phyloP scores from a whole-genome alignment of 2,888 invertebrate species.

The Clivina fossor region DNA sequence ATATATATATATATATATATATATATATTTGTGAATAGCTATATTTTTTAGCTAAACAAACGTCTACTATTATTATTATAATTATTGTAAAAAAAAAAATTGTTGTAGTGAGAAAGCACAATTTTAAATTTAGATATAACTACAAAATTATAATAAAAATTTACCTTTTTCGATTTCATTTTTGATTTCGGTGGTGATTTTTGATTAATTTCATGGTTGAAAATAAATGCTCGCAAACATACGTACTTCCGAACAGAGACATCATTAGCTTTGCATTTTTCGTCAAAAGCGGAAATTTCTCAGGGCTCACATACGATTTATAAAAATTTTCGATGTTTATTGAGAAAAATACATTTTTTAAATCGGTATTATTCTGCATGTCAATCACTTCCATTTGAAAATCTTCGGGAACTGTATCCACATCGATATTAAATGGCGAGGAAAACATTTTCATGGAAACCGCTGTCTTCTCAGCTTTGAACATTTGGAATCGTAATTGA shows the following conservation, averaged over 20 bases:
- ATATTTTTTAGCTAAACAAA: no score
- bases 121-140: no score
- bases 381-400: conserved; percentile 37
- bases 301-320: conserved; percentile 21
- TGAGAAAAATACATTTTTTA: conserved; percentile 29
- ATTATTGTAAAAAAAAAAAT: no score
- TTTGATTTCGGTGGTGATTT: no score
- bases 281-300: conserved; percentile 5
- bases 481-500: conserved; percentile 32
- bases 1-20: no score
- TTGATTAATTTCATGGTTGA: no score
- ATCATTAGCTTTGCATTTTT: conserved; percentile 7
- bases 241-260: conserved; percentile 19
- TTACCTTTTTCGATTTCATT: no score
- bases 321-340: conserved; percentile 33
- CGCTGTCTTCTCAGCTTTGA: conserved; percentile 33
- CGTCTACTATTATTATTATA: no score
- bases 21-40: no score
- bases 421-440: conserved; percentile 37
- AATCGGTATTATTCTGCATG: conserved; percentile 36
- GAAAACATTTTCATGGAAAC: conserved; percentile 36
- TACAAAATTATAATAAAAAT: no score
- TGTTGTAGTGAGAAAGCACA: no score
- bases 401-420: conserved; percentile 36
- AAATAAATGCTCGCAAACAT: conserved; percentile 29